phyloP scores from a whole-genome alignment of 2,888 invertebrate species.

The Branchellion lobata region DNA sequence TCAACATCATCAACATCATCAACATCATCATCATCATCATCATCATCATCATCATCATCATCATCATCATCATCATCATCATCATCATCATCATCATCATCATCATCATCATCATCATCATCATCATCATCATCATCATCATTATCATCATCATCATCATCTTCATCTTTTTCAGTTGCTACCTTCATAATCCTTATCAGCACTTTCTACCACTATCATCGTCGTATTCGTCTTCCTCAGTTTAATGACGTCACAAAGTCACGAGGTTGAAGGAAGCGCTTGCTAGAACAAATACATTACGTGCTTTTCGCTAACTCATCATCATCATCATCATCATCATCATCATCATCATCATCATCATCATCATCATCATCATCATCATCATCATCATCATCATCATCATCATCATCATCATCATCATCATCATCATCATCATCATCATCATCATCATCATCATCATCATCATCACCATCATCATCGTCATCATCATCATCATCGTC shows the following conservation, averaged over 20 bases:
- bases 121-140: conserved; percentile 20
- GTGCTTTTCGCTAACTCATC: background rate
- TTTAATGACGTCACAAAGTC: background rate
- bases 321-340: background rate
- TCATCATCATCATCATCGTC: conserved; percentile 2
- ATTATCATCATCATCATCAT: conserved; percentile 6
- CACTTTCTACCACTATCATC: background rate
- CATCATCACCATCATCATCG: conserved; percentile 12
- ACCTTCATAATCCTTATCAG: too few relatives aligned
- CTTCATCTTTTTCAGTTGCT: too few relatives aligned
- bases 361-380: background rate
- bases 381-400: background rate
- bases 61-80: conserved; percentile 19
- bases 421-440: background rate
- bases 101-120: conserved; percentile 20
- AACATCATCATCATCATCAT: background rate
- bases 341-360: conserved; percentile 21
- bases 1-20: conserved; percentile 12
- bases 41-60: background rate
- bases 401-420: background rate
- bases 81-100: conserved; percentile 16
- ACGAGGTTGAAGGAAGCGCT: background rate
- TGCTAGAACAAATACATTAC: too few relatives aligned
- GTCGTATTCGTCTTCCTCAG: background rate
- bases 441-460: background rate